phyloP scores from a whole-genome alignment of 1,140 invertebrate genomes.

The Stenopsyche tienmushanensis region DNA sequence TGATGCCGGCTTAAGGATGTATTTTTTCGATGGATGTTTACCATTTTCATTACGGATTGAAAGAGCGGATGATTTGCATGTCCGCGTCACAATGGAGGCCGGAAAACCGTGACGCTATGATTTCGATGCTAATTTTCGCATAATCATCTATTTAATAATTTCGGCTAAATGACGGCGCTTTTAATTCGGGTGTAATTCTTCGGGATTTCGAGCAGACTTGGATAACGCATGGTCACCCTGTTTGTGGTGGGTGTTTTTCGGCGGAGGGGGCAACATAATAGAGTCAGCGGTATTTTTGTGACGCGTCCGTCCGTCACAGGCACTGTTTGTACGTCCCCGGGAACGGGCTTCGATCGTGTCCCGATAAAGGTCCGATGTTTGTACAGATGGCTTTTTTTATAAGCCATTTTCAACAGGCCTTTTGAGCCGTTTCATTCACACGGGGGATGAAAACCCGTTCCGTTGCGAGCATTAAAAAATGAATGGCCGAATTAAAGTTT shows the following conservation, averaged over 20 bases:
- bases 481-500: too few species aligned
- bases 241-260: slow-evolving; percentile 5
- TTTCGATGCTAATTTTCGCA: slow-evolving; percentile 4
- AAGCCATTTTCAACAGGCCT: slow-evolving; percentile 27
- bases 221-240: neutral
- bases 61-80: too few species aligned
- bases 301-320: slow-evolving; percentile 34
- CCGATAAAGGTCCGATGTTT: slow-evolving; percentile 34
- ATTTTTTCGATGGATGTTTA: neutral
- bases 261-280: slow-evolving; percentile 18
- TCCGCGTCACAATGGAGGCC: neutral
- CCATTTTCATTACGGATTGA: slow-evolving; percentile 8
- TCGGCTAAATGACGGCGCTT: neutral
- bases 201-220: neutral
- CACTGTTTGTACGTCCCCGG: slow-evolving; percentile 10
- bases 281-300: slow-evolving; percentile 31
- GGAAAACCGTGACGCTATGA: neutral
- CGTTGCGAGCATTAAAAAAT: too few species aligned
- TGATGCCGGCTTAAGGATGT: neutral
- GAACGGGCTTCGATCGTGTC: slow-evolving; percentile 35
- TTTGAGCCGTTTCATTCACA: slow-evolving; percentile 24
- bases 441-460: neutral
- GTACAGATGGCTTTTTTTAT: slow-evolving; percentile 38
- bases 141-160: slow-evolving; percentile 16
- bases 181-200: neutral